phyloP scores from a whole-genome alignment of 2,113 vertebrate species.

The Poeciliopsis prolifica region DNA sequence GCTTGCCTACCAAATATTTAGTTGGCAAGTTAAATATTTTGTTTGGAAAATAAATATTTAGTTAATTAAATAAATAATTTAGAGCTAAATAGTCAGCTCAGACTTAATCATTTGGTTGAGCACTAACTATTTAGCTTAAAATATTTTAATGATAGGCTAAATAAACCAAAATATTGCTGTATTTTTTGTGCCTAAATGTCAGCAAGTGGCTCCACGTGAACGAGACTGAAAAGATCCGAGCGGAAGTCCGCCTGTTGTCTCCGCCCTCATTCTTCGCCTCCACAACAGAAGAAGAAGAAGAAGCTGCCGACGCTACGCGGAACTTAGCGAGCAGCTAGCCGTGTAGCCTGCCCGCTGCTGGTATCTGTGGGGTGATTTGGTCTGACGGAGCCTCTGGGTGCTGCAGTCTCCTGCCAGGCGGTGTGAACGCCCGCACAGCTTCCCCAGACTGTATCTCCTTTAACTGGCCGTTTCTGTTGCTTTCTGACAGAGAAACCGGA shows the following conservation, averaged over 20 bases:
- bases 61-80: too few species aligned
- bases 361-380: not conserved
- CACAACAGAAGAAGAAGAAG: constrained; percentile 33
- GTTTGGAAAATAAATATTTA: too few species aligned
- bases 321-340: constrained; percentile 63
- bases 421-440: not conserved
- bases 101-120: too few species aligned
- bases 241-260: not conserved
- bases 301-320: constrained; percentile 61
- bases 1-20: too few species aligned
- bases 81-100: too few species aligned
- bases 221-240: too few species aligned
- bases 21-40: too few species aligned
- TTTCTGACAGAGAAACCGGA: not conserved
- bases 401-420: not conserved
- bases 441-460: not conserved
- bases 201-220: not conserved
- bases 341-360: constrained; percentile 28
- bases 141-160: too few species aligned
- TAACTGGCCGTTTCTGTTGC: constrained; percentile 17
- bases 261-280: constrained; percentile 31
- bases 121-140: too few species aligned
- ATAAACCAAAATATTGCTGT: too few species aligned
- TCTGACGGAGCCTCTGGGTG: not conserved
- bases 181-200: too few species aligned